A percentile compares a stretch with the other conserved stretches of the same genome.
Evolutionary conservation across 2,113 vertebrate species (phyloP).

Genomic region (Brachionichthys hirsutus): DNA sequence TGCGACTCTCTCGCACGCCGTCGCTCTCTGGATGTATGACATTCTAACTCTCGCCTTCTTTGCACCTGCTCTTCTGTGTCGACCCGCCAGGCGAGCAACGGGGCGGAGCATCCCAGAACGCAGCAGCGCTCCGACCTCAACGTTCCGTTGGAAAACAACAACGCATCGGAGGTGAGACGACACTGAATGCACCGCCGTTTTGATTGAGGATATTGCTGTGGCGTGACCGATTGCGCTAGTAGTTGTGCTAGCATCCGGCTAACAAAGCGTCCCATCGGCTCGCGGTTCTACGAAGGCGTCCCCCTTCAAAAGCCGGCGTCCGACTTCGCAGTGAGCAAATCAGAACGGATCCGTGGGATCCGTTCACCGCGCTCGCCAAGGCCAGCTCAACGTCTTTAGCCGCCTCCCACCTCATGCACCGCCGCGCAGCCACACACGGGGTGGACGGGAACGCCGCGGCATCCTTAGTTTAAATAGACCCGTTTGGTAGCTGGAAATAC

Average conservation of each 20-base stretch:
- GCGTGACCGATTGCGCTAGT: constrained; percentile 37
- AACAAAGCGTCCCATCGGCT: constrained; percentile 1
- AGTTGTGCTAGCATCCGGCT: constrained; percentile 49
- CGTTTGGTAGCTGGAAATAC: not conserved
- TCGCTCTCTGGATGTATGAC: not conserved
- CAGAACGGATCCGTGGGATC: constrained; percentile 1
- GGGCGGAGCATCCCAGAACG: constrained; percentile 88
- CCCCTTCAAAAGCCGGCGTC: constrained; percentile 12
- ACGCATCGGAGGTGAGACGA: constrained; percentile 84
- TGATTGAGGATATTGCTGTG: constrained; percentile 17
- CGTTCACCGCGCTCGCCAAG: constrained; percentile 7
- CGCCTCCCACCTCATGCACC: not conserved
- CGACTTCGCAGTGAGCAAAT: constrained; percentile 8
- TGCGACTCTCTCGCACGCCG: no score
- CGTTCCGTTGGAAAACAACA: constrained; percentile 91
- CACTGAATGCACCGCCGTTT: constrained; percentile 8
- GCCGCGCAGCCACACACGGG: constrained; percentile 1
- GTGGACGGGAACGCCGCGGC: no score
- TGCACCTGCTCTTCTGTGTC: constrained; percentile 37
- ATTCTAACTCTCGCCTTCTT: constrained; percentile 1
- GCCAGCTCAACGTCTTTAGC: constrained; percentile 13
- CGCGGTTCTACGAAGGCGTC: constrained; percentile 51
- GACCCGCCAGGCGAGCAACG: constrained; percentile 83
- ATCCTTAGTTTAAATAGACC: no score
- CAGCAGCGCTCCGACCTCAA: constrained; percentile 98